phyloP scores from a whole-genome alignment of 2,888 invertebrate species.

The Drosophila parthenogenetica region DNA sequence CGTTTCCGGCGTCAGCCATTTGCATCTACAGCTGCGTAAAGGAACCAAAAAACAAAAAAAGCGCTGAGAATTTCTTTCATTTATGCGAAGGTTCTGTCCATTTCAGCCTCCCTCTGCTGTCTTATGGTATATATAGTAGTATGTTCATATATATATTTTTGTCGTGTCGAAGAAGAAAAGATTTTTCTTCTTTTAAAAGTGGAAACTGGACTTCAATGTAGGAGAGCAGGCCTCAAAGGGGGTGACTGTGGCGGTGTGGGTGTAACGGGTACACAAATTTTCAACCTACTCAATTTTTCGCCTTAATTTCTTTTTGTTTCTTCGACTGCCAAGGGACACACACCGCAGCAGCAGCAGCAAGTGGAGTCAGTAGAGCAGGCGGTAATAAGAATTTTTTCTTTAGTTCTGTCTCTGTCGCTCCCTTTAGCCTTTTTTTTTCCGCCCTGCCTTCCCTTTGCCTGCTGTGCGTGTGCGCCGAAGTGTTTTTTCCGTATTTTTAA shows the following conservation, averaged over 20 bases:
- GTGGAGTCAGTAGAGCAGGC: conserved; percentile 47
- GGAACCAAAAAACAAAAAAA: conserved; percentile 13
- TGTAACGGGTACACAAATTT: conserved; percentile 79
- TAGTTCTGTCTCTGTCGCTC: conserved; percentile 37
- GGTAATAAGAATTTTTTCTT: conserved; percentile 82
- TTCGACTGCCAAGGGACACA: conserved; percentile 61
- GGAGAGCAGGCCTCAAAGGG: conserved; percentile 15
- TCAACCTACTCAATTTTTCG: conserved; percentile 82
- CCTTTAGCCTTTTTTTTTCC: conserved; percentile 2
- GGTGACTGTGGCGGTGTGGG: neutral
- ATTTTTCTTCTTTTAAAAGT: conserved; percentile 51
- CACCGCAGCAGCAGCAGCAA: conserved; percentile 11
- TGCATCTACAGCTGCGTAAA: conserved; percentile 62
- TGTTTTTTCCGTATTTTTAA: conserved; percentile 81
- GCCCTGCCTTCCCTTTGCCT: conserved; percentile 6
- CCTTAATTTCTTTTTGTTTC: conserved; percentile 80
- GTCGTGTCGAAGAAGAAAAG: conserved; percentile 75
- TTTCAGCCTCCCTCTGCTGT: neutral
- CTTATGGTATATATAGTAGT: conserved; percentile 15
- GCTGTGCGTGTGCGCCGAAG: conserved; percentile 72
- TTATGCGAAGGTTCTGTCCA: conserved; percentile 65
- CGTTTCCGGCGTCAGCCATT: conserved; percentile 79
- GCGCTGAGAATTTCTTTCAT: conserved; percentile 65
- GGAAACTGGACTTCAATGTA: conserved; percentile 59
- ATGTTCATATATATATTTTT: conserved; percentile 36